Conservation (phyloP, 2,797 vertebrate species). For the Paedocypris micromegethes region DNA sequence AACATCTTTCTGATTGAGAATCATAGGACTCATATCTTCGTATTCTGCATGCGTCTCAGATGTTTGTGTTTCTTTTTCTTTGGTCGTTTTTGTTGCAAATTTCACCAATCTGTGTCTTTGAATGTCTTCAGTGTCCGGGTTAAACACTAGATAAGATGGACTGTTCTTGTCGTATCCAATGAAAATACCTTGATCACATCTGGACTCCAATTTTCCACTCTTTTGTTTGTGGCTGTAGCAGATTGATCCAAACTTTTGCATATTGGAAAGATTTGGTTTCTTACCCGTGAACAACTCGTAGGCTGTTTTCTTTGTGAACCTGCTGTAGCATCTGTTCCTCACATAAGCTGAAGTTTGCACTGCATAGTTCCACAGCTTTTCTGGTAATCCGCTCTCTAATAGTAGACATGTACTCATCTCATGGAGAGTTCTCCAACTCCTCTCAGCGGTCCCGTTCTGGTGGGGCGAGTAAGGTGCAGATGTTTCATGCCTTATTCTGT, state of each 20-base stretch:
- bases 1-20: not conserved
- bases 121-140: not conserved
- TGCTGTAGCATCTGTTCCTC: not conserved
- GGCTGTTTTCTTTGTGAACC: not conserved
- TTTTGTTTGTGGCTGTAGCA: not conserved
- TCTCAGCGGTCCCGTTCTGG: slow-evolving; percentile 40
- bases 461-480: slow-evolving; percentile 31
- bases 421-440: slow-evolving; percentile 40
- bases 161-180: not conserved
- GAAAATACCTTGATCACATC: not conserved
- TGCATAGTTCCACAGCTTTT: slow-evolving; percentile 36
- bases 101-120: not conserved
- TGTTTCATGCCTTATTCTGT: no score
- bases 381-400: slow-evolving; percentile 41
- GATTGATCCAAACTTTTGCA: slow-evolving; percentile 3
- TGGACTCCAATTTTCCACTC: not conserved
- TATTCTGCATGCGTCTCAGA: not conserved
- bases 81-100: not conserved
- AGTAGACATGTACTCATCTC: slow-evolving; percentile 44
- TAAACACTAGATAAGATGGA: not conserved
- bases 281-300: not conserved
- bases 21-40: not conserved
- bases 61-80: slow-evolving; percentile 4
- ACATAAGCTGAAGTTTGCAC: slow-evolving; percentile 39
- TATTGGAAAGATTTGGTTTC: slow-evolving; percentile 1